Evolutionary conservation across 2,113 vertebrate genomes (phyloP).

Genomic region (Actenoides lindsayi): DNA sequence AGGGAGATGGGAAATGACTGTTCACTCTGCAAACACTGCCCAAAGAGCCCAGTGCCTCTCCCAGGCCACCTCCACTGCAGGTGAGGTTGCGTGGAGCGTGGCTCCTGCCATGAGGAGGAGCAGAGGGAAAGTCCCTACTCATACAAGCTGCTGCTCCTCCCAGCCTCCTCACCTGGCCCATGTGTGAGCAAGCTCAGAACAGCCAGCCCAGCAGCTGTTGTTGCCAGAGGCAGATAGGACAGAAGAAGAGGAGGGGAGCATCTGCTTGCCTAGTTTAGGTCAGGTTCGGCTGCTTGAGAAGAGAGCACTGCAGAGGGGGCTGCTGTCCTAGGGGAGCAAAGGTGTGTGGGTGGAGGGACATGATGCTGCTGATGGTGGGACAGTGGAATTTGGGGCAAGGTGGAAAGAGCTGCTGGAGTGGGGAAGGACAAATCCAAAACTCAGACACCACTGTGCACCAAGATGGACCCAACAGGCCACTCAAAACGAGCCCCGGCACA

Average conservation of each 20-base stretch:
- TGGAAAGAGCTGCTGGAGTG: neutral
- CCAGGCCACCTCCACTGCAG: neutral
- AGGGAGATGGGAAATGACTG: neutral
- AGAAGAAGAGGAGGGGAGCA: neutral
- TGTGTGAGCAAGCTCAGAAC: neutral
- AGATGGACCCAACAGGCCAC: rapidly evolving
- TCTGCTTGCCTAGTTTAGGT: neutral
- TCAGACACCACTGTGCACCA: rapidly evolving
- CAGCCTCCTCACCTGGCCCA: neutral
- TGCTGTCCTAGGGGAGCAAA: neutral
- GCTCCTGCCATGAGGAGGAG: neutral
- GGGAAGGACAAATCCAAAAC: neutral
- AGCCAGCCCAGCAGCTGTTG: neutral
- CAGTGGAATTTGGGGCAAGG: rapidly evolving
- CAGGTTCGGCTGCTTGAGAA: neutral
- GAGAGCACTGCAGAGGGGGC: rapidly evolving
- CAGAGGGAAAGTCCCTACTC: neutral
- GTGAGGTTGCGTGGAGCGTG: rapidly evolving
- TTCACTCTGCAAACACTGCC: neutral
- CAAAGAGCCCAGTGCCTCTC: neutral
- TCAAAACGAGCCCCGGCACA: neutral
- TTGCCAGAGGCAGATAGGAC: neutral
- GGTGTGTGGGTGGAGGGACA: neutral
- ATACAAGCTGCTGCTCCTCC: neutral
- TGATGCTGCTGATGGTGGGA: neutral